phyloP scores from a whole-genome alignment of 1,140 invertebrate species.

The Armadillidium nasatum region DNA sequence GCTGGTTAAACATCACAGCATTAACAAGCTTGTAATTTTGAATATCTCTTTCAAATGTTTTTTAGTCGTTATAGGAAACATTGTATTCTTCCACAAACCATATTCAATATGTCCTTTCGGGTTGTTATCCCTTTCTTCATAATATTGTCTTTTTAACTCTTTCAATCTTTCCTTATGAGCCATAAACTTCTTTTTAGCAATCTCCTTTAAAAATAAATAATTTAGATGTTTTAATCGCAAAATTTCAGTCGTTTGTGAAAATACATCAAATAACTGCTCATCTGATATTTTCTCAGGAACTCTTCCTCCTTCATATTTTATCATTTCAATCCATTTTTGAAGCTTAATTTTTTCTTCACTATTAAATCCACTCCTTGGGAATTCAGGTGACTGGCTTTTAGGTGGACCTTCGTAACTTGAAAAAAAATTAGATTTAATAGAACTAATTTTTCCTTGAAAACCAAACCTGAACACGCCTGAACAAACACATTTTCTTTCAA shows the following conservation, averaged over 20 bases:
- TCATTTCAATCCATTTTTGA: background rate
- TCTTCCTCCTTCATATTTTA: background rate
- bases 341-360: background rate
- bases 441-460: too few relatives aligned
- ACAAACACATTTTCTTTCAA: too few relatives aligned
- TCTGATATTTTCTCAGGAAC: background rate
- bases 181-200: background rate
- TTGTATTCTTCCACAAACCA: conserved; percentile 58
- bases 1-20: conserved; percentile 66
- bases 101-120: conserved; percentile 53
- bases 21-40: conserved; percentile 60
- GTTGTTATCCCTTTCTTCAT: conserved; percentile 49
- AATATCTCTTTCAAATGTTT: conserved; percentile 60
- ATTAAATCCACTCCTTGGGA: background rate
- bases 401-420: too few relatives aligned
- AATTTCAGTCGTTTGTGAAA: too few relatives aligned
- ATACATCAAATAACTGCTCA: too few relatives aligned
- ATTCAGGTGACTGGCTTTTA: too few relatives aligned
- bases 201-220: background rate
- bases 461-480: too few relatives aligned
- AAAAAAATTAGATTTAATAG: too few relatives aligned
- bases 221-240: background rate
- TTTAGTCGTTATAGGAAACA: conserved; percentile 63
- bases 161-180: background rate
- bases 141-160: background rate